Evolutionary conservation across 2,888 invertebrate species (phyloP), one percentile per base, ranked within the genome.

Genomic region (Dolichopus griseipennis): DNA sequence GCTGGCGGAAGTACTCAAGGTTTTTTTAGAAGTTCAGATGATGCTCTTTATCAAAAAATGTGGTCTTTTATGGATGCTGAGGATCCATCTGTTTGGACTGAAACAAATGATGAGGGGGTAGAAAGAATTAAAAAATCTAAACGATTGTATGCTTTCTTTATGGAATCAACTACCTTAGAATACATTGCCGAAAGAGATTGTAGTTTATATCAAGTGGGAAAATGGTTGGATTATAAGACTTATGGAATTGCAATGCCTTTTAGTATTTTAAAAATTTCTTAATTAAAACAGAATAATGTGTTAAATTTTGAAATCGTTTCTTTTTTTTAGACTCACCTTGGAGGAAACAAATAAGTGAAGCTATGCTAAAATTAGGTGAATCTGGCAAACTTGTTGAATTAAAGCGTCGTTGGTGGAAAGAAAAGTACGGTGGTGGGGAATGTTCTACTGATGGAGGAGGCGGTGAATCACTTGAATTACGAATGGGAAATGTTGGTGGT

Each of bases 101-200:
- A 85, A 70, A 89, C 85, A 76, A 97, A 95, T 77, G 87, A 88
- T 64, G 93, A 94, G 75, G 97, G 97, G 3, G 89, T 95, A 1
- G 91, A 93, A 18, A 85, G 93, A 70, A 97, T 97, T 0, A 76
- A 87, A 67, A 90, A 88, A 79, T 88, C 87, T 63, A 91, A 91
- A 78, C 86, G 90, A 66, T 85, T 85, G 68, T 99, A 95, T 79
- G 98, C 98, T 4, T 98, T 91, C 79, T 84, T 99, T 65, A 97
- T 97, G 94, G 98, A 98, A 83, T 96, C 95, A 7, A 92, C 95
- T 0, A 90, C 91, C 1, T 90, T 98, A 72, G 97, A 99, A 80
- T 99, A 97, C 81, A 90, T 90, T 75, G 86, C 91, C 71, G 91
- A 94, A 79, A 85, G 92, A 70, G 86, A 93, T 75, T 97, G 96